Conservation (phyloP, 2,888 invertebrate species). For the Pegoplata infirma region DNA sequence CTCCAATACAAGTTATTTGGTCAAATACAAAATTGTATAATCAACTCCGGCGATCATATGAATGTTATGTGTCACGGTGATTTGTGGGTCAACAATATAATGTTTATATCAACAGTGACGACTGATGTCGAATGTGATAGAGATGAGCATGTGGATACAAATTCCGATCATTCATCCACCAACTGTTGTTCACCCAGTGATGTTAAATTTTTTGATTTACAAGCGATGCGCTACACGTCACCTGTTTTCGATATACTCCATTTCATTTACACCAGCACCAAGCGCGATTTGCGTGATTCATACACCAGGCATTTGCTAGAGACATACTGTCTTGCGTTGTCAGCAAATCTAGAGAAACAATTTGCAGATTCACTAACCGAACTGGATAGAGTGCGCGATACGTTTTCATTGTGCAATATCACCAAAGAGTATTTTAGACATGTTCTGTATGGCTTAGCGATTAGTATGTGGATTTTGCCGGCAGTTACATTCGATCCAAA, state of each 20-base stretch:
- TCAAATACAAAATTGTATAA: conserved; percentile 69
- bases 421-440: conserved; percentile 72
- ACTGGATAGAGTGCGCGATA: conserved; percentile 66
- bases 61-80: conserved; percentile 76
- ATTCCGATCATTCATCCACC: conserved; percentile 44
- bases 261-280: conserved; percentile 76
- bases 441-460: conserved; percentile 74
- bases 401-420: conserved; percentile 71
- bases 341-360: conserved; percentile 68
- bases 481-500: conserved; percentile 76
- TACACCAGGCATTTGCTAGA: conserved; percentile 71
- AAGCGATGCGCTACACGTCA: conserved; percentile 75
- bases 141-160: conserved; percentile 44
- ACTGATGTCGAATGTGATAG: conserved; percentile 10
- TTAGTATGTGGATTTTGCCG: conserved; percentile 75
- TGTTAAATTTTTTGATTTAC: conserved; percentile 76
- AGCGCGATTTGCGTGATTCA: conserved; percentile 70
- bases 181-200: conserved; percentile 26
- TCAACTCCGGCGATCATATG: conserved; percentile 65
- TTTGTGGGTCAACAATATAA: conserved; percentile 76
- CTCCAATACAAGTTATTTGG: conserved; percentile 69
- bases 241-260: conserved; percentile 76
- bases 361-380: conserved; percentile 61
- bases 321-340: conserved; percentile 70
- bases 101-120: conserved; percentile 68